phyloP scores from a whole-genome alignment of 2,113 vertebrate genomes.

The Casuarius casuarius region DNA sequence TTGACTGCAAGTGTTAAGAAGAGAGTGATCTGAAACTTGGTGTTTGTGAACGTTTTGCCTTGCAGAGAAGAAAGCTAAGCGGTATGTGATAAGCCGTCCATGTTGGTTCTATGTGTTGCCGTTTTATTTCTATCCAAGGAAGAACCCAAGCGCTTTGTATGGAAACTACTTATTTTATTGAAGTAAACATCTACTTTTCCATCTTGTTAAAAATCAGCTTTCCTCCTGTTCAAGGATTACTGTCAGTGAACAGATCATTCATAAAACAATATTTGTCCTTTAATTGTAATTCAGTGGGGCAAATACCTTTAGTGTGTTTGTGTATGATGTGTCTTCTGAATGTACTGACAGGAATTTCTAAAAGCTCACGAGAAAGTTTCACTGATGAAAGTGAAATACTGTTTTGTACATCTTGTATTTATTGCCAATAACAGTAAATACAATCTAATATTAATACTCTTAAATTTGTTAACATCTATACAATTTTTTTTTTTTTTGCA shows the following conservation, averaged over 20 bases:
- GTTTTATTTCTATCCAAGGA: neutral
- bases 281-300: neutral
- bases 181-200: neutral
- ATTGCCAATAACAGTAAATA: neutral
- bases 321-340: neutral
- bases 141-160: neutral
- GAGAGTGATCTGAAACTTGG: neutral
- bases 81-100: neutral
- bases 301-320: neutral
- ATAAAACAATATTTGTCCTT: neutral
- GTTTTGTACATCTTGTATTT: neutral
- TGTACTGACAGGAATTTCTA: neutral
- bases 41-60: neutral
- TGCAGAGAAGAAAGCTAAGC: neutral
- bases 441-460: neutral
- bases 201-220: neutral
- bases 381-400: neutral
- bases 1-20: neutral
- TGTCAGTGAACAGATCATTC: neutral
- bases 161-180: neutral
- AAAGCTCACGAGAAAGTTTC: neutral
- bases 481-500: constrained; percentile 66
- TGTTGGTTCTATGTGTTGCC: fast-evolving
- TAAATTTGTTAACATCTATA: neutral
- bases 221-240: neutral